Evolutionary conservation across 37 sponge, comb jelly and placozoan species (phyloP).

Genomic region (Amphimedon queenslandica): DNA sequence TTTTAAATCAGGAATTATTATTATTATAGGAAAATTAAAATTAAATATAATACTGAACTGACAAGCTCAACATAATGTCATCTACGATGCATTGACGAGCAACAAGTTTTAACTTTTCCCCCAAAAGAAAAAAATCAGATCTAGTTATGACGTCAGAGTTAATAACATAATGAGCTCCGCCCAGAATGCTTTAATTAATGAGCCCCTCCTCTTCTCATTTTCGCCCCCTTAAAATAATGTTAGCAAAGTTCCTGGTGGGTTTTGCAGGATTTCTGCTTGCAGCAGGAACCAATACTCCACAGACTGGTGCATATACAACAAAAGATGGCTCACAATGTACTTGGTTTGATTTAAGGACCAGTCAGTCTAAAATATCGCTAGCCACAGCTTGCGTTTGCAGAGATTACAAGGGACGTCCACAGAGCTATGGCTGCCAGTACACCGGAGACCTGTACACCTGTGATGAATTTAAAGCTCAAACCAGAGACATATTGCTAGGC

Average conservation of each 20-base stretch:
- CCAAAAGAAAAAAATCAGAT: too few relatives aligned
- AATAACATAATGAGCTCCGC: too few relatives aligned
- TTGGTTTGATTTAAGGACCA: slow-evolving; percentile 7
- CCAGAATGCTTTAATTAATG: too few relatives aligned
- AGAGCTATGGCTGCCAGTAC: slow-evolving; percentile 10
- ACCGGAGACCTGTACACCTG: not conserved
- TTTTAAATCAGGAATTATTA: too few relatives aligned
- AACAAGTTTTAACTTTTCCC: too few relatives aligned
- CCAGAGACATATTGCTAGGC: not conserved
- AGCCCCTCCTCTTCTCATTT: too few relatives aligned
- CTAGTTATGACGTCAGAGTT: too few relatives aligned
- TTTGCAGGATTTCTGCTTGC: not conserved
- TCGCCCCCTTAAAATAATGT: too few relatives aligned
- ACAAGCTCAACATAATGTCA: too few relatives aligned
- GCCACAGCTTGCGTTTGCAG: not conserved
- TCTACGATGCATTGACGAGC: too few relatives aligned
- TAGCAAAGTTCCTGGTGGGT: not conserved
- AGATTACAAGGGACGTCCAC: not conserved
- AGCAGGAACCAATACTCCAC: not conserved
- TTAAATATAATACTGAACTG: too few relatives aligned
- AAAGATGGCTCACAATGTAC: slow-evolving; percentile 4
- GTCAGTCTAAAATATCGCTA: not conserved
- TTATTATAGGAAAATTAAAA: too few relatives aligned
- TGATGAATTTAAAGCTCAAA: not conserved
- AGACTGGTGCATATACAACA: not conserved